Base-by-base conservation (phyloP, 2,797 vertebrate species). In the Poeciliopsis turneri region DNA sequence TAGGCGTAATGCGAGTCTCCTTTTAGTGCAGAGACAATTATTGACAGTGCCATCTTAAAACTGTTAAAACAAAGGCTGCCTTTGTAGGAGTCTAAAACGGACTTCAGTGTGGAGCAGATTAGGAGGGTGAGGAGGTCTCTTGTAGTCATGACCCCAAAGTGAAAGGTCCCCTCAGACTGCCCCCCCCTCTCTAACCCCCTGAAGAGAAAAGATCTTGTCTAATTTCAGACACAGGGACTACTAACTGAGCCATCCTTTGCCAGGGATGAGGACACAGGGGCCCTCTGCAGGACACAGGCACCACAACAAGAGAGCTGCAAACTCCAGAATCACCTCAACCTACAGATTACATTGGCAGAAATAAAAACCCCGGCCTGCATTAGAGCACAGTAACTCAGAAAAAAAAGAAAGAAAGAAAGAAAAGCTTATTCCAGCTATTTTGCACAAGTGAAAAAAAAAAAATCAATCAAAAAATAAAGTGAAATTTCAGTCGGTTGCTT, bases 211-310 rank as follows among this genome's bases (percentile, higher is more conserved):
- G 89, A 84, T 28, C 53, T 82, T 77, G 79, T 87, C 88, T 92
- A 94, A 93, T 95, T 91, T 87, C 78, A 51, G 79, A 85, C 41
- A 78, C 59, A 6, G 39, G 72, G 39, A 66, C 55, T 25, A 76
- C 57, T 81, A 72, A 78, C 81, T 78, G 66, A 86, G 79, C 82
- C 85, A 78, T 85, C 89, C 71, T 36, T 10, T 89, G 90, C 91
- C 89, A 53, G 23, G 84, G 81, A 83, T 82, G 78, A 81, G 80
- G 81, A 86, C 82, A 79, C 81, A 88, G 80, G 76, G 87, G 88
- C 87, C 90, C 86, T 87, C 86, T 88, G 82, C 85, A 91, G 89
- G 85, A 87, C 82, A 84, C 84, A 66, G 59, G 70, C 86, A 88
- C 78, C 57, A 89, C 77, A 88, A 73, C 86, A 89, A 66, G n/a